Base-by-base conservation (phyloP, 2,797 vertebrate species). In the Crocidura indochinensis region DNA sequence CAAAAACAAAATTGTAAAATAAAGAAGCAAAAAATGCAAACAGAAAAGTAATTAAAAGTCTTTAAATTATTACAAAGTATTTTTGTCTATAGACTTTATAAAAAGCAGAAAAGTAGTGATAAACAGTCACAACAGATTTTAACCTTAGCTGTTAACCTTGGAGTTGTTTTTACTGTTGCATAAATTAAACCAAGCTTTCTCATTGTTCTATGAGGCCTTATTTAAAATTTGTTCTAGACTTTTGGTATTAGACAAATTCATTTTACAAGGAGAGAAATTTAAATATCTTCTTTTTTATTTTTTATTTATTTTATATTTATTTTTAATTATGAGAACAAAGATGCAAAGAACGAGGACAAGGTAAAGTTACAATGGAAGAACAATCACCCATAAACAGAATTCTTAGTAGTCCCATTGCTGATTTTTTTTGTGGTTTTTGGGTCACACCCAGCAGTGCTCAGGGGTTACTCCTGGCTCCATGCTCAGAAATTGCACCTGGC, bases 211-310 rank as follows among this genome's bases (percentile, higher is more conserved):
- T 12, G 6, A 77, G 49, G 82, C 31, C n/a, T 49, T 15, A 29
- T n/a, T 72, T 88, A 90, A 49, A 80, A 79, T 87, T 68, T 87
- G 75, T 24, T 69, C 6, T 65, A 77, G n/a, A 1, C 29, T 81
- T 80, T 91, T 78, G 24, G 22, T 51, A 67, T 67, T 26, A 78
- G 6, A 19, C 20, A 10, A 2, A 62, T 31, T 74, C 0, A 64
- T 68, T 73, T 81, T 51, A 20, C 20, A 71, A 6, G 15, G 1
- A 38, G 6, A 1, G 2, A 44, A 6, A 31, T 22, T 68, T 56
- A 60, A 80, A 75, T 72, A 64, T 71, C 47, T 90, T 6, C 6
- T 46, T 0, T 79, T 69, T 81, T n/a, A n/a, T n/a, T n/a, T n/a
- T n/a, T n/a, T n/a, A n/a, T n/a, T n/a, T n/a, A n/a, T n/a, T n/a